phyloP scores from a whole-genome alignment of 2,888 invertebrate species.

The Agrilus mali region DNA sequence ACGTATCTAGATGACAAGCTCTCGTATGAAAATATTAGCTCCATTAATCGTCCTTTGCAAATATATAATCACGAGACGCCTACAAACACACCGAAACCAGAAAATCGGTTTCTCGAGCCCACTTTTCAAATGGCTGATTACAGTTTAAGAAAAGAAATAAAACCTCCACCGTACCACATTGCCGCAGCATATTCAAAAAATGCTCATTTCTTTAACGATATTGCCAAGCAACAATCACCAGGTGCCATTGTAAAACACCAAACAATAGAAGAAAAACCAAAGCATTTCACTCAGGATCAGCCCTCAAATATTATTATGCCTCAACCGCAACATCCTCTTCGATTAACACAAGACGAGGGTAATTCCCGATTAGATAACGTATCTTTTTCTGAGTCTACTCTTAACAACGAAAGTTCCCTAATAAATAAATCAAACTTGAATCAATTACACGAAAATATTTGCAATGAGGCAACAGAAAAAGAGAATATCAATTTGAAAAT shows the following conservation, averaged over 20 bases:
- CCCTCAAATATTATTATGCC: constrained; percentile 18
- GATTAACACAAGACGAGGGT: neutral
- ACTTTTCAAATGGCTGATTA: too few species aligned
- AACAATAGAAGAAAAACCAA: constrained; percentile 14
- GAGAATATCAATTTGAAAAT: constrained; percentile 2
- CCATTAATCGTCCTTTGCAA: too few species aligned
- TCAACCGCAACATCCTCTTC: constrained; percentile 14
- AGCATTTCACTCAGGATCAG: constrained; percentile 20
- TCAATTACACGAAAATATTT: constrained; percentile 4
- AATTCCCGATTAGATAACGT: neutral
- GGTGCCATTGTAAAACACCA: constrained; percentile 8
- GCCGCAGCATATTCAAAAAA: constrained; percentile 75
- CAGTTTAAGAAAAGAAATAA: neutral
- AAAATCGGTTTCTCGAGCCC: too few species aligned
- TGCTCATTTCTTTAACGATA: constrained; percentile 47
- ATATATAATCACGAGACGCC: too few species aligned
- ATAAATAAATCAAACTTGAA: constrained; percentile 1
- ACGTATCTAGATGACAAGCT: too few species aligned
- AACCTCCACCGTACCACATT: constrained; percentile 75
- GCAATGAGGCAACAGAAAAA: constrained; percentile 1
- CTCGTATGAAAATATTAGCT: too few species aligned
- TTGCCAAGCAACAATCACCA: constrained; percentile 14
- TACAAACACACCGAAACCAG: too few species aligned
- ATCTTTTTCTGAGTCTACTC: neutral
- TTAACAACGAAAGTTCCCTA: neutral